Conservation (phyloP, 2,797 vertebrate genomes). For the Liasis olivaceus region DNA sequence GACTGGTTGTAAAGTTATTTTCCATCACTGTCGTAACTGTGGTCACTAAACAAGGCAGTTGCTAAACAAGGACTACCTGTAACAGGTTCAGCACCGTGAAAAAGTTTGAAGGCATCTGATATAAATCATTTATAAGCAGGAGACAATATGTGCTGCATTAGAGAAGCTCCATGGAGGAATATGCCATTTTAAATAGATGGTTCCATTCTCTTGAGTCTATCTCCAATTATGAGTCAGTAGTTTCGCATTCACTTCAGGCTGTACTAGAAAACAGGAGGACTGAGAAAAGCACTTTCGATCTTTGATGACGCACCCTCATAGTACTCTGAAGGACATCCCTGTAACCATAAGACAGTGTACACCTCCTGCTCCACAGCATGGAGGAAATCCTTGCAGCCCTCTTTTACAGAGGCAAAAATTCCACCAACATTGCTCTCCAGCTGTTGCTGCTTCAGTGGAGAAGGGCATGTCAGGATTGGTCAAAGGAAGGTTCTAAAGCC, state of each 20-base stretch:
- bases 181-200: neutral
- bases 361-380: neutral
- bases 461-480: neutral
- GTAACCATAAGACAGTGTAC: neutral
- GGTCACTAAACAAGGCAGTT: neutral
- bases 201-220: neutral
- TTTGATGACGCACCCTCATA: neutral
- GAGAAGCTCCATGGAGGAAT: neutral
- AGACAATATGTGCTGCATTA: neutral
- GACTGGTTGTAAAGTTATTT: too few species aligned
- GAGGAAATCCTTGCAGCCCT: neutral
- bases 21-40: neutral
- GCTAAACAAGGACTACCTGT: neutral
- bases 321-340: neutral
- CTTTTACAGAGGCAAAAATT: neutral
- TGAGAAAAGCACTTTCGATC: neutral
- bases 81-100: neutral
- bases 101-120: neutral
- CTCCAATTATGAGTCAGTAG: neutral
- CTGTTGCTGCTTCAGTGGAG: neutral
- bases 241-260: neutral
- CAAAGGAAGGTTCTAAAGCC: neutral
- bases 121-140: neutral
- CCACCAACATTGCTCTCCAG: accelerated
- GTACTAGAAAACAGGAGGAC: neutral